Percentiles rank a stretch among this genome's conserved stretches.
phyloP scores from a whole-genome alignment of 2,113 vertebrate genomes.

The Lepidothrix coronata region DNA sequence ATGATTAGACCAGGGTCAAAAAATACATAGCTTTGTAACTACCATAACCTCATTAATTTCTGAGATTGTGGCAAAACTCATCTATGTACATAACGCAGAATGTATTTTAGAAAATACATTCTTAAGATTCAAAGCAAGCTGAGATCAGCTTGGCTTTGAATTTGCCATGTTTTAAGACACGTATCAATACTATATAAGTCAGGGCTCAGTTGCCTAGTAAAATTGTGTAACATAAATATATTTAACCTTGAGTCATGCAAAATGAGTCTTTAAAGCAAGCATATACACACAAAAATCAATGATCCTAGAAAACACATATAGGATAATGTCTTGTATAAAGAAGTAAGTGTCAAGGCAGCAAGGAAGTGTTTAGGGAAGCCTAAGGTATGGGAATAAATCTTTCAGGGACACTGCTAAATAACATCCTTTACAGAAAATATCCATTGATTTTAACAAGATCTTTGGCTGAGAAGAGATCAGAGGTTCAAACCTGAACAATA shows the following conservation, averaged over 20 bases:
- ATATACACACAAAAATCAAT: neutral
- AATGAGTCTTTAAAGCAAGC: conserved; percentile 9
- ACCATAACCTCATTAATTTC: neutral
- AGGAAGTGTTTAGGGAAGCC: neutral
- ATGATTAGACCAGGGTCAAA: neutral
- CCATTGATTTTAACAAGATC: neutral
- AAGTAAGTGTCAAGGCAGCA: conserved; percentile 9
- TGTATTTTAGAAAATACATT: neutral
- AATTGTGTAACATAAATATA: neutral
- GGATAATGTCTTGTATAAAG: conserved; percentile 15
- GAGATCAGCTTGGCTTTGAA: neutral
- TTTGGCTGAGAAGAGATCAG: neutral
- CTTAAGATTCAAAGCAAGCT: neutral
- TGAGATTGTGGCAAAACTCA: neutral
- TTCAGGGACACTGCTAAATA: neutral
- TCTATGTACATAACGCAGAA: neutral
- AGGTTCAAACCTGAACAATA: neutral
- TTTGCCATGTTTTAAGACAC: neutral
- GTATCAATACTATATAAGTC: conserved; percentile 30
- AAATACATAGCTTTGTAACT: neutral
- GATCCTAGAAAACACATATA: neutral
- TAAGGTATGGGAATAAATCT: conserved; percentile 19
- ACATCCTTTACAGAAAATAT: neutral
- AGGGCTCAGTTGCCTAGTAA: neutral
- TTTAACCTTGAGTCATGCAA: conserved; percentile 54